These are phyloP conservation scores for Neosilurus mollespiculum DNA, from an alignment of 2,797 vertebrate genomes.

Conservation along the genomic window DNA sequence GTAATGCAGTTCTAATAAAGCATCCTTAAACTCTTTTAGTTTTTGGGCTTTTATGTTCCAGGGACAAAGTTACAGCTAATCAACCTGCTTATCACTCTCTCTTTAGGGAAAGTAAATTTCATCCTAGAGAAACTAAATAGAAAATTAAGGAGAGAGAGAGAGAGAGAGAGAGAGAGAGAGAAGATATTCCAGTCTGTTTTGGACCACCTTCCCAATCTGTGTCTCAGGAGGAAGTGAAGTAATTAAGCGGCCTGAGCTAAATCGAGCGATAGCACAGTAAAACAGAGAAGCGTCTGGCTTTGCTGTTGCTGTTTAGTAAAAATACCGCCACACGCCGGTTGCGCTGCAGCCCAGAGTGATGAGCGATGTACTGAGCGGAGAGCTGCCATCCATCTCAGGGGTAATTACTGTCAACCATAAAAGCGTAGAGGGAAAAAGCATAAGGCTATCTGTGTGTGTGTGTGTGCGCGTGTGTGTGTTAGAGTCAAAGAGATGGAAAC, in stretches of 20 bases:
- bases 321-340: conserved; percentile 34
- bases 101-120: conserved; percentile 5
- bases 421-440: conserved; percentile 4
- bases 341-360: conserved; percentile 4
- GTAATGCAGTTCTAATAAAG: conserved; percentile 22
- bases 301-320: conserved; percentile 27
- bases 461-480: neutral
- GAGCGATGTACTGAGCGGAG: conserved; percentile 19
- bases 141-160: neutral
- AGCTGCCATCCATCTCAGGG: conserved; percentile 33
- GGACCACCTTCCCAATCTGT: neutral
- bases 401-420: conserved; percentile 43
- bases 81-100: neutral
- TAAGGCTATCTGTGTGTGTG: conserved; percentile 21
- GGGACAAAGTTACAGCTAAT: conserved; percentile 16
- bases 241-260: conserved; percentile 41
- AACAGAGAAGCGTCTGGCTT: conserved; percentile 14
- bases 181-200: conserved; percentile 8
- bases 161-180: neutral
- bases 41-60: neutral
- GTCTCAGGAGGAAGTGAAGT: conserved; percentile 21
- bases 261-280: conserved; percentile 28
- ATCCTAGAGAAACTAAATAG: neutral
- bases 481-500: neutral
- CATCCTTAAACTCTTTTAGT: neutral